phyloP scores from a whole-genome alignment of 1,140 invertebrate genomes.

The Aphidius gifuensis region DNA sequence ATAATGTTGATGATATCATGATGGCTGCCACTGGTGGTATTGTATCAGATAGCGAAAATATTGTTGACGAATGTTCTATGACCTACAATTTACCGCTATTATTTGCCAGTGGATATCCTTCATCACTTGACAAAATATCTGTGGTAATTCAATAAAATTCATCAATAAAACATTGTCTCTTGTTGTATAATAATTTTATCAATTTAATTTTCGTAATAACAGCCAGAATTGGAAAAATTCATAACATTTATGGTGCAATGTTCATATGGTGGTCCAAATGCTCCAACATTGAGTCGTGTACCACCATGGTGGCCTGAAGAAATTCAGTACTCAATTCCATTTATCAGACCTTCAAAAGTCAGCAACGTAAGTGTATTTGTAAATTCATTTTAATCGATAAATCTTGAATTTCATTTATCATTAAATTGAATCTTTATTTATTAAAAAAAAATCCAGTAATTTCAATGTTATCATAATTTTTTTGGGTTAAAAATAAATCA shows the following conservation, averaged over 20 bases:
- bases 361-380: slow-evolving; percentile 47
- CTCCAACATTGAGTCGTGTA: slow-evolving; percentile 29
- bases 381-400: too few relatives aligned
- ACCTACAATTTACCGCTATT: slow-evolving; percentile 67
- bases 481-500: neutral
- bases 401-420: too few relatives aligned
- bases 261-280: slow-evolving; percentile 61
- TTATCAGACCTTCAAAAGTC: slow-evolving; percentile 57
- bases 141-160: slow-evolving; percentile 39
- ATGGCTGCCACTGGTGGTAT: slow-evolving; percentile 41
- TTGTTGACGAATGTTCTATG: slow-evolving; percentile 52
- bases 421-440: too few relatives aligned
- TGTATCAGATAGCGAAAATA: slow-evolving; percentile 33
- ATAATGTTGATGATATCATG: slow-evolving; percentile 37
- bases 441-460: too few relatives aligned
- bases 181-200: neutral
- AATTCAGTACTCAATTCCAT: slow-evolving; percentile 63
- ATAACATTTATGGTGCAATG: slow-evolving; percentile 73
- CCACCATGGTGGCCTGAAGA: slow-evolving; percentile 70
- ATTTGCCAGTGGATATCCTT: slow-evolving; percentile 68
- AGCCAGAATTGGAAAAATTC: slow-evolving; percentile 64
- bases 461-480: too few relatives aligned
- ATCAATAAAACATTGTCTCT: neutral
- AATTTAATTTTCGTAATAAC: neutral
- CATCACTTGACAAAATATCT: slow-evolving; percentile 63